Base-by-base conservation (phyloP, 2,113 vertebrate genomes). In the Brachyhypopomus gauderio region DNA sequence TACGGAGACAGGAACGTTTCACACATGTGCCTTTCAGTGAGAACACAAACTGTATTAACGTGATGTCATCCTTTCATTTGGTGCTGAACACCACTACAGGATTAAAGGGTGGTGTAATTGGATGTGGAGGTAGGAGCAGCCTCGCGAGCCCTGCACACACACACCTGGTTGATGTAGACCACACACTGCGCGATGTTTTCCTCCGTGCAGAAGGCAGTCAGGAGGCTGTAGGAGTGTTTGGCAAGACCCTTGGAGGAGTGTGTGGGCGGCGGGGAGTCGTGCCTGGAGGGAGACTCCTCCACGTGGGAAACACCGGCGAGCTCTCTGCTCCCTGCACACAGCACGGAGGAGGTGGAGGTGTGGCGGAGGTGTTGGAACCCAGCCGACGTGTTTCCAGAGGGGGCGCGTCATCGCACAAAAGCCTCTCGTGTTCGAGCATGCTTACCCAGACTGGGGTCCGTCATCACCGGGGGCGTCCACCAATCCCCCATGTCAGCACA, bases 201-300 rank as follows among this genome's bases (percentile, higher is more conserved):
- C 87, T 97, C 96, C 38, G 95, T 97, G 92, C 98, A 98, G 87
- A 99, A 98, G 91, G 94, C 94, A 92, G 94, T 94, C 70, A 94
- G 90, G 88, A 95, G 87, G 87, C 85, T 94, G 85, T 94, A 94
- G 81, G 90, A 91, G 83, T 81, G 92, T 93, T 92, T 95, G 87
- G 93, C 91, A 74, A 92, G 91, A 86, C 92, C 92, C 88, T 94
- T 87, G 86, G 93, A 76, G 81, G 91, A 92, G 45, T 11, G 12
- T 3, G 78, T 84, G 89, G 92, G 87, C 91, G 88, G 73, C 90
- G 88, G 82, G 90, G 90, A 52, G 88, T 90, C 94, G 85, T 93
- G 92, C 83, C 91, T 94, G 20, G 90, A 89, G 69, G 95, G 92
- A 75, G 95, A 95, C 91, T 94, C 93, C 45, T 89, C 94, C 88